phyloP scores from a whole-genome alignment of 1,140 invertebrate genomes.

The Cydia strobilella region DNA sequence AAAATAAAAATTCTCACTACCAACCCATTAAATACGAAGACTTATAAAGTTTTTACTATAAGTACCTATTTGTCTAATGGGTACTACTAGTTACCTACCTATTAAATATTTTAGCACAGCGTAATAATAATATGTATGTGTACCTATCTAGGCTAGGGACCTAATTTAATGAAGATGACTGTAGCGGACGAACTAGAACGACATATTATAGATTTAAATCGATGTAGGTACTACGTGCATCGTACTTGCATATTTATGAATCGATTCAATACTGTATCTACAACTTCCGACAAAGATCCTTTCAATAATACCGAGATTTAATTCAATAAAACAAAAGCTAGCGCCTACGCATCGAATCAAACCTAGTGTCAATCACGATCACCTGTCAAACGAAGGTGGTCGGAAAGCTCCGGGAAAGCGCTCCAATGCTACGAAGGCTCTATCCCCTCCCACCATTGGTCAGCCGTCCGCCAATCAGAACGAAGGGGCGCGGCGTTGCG shows the following conservation, averaged over 20 bases:
- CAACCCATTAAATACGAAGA: too few relatives aligned
- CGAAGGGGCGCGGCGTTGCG: conserved; percentile 61
- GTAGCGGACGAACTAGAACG: too few relatives aligned
- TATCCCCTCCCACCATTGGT: conserved; percentile 60
- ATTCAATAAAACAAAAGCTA: conserved; percentile 20
- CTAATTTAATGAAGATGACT: too few relatives aligned
- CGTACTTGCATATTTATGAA: conserved; percentile 36
- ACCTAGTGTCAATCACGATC: conserved; percentile 56
- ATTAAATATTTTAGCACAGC: too few relatives aligned
- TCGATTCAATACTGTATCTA: conserved; percentile 32
- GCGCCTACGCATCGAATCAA: conserved; percentile 54
- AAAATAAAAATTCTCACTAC: too few relatives aligned
- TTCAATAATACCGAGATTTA: conserved; percentile 41
- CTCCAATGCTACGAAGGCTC: conserved; percentile 55
- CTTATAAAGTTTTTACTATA: too few relatives aligned
- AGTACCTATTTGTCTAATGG: too few relatives aligned
- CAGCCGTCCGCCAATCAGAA: conserved; percentile 54
- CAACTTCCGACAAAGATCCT: conserved; percentile 17
- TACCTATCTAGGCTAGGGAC: too few relatives aligned
- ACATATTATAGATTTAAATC: background rate
- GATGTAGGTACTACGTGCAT: background rate
- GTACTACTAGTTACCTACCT: too few relatives aligned
- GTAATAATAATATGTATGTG: too few relatives aligned
- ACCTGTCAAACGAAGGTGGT: conserved; percentile 64
- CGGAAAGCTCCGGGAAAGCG: conserved; percentile 58